Percentiles rank a stretch among this genome's conserved stretches.
These are phyloP conservation scores for Calephelis nemesis DNA, from an alignment of 1,140 invertebrate genomes.

Conservation along the genomic window DNA sequence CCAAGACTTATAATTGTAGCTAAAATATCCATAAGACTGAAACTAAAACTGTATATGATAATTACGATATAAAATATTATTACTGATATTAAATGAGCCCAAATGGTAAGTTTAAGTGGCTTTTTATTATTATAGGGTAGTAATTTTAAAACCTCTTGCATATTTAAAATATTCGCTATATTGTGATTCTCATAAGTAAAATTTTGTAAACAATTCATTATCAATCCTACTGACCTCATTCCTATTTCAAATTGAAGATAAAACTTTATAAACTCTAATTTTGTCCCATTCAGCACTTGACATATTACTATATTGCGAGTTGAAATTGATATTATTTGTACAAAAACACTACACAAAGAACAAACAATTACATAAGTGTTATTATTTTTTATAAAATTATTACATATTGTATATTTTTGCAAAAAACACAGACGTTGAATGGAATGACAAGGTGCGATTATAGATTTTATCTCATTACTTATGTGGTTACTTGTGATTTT, in stretches of 20 bases:
- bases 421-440: neutral
- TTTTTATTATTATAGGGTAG: no score
- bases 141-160: no score
- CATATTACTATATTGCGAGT: neutral
- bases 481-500: neutral
- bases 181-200: neutral
- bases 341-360: neutral
- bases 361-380: neutral
- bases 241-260: neutral
- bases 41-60: no score
- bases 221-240: neutral
- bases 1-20: neutral
- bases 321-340: neutral
- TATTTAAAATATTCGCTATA: no score
- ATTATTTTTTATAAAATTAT: neutral
- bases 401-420: neutral
- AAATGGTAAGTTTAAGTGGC: no score
- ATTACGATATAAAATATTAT: neutral
- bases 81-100: no score
- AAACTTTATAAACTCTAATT: neutral
- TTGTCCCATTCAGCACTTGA: neutral
- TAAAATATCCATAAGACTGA: neutral
- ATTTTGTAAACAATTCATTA: neutral
- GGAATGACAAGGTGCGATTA: neutral
- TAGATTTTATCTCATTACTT: neutral